These are phyloP conservation scores for Lasioglossum albipes DNA, from an alignment of 1,140 invertebrate genomes.

Conservation along the genomic window DNA sequence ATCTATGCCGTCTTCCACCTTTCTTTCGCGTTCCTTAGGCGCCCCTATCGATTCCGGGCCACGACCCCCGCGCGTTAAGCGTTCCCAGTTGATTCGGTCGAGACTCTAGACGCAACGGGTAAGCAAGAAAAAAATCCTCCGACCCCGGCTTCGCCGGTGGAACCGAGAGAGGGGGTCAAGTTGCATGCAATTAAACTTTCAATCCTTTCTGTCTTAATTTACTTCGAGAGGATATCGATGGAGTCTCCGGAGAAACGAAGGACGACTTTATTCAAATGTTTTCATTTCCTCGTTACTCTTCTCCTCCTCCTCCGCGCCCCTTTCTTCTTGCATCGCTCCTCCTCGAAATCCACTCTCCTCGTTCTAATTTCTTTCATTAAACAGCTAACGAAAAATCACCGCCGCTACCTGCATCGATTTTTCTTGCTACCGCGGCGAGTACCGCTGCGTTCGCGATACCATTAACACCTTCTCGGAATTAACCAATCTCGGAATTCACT, in stretches of 20 bases:
- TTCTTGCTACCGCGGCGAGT: too few relatives aligned
- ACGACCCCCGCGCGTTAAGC: slow-evolving; percentile 13
- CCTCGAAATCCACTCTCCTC: background rate
- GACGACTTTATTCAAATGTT: slow-evolving; percentile 58
- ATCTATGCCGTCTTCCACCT: too few relatives aligned
- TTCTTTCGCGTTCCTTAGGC: background rate
- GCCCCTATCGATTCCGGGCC: background rate
- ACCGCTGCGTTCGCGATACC: background rate
- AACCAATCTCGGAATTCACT: too few relatives aligned
- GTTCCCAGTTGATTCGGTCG: background rate
- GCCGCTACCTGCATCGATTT: too few relatives aligned
- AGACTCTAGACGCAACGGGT: background rate
- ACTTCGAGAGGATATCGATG: slow-evolving; percentile 43
- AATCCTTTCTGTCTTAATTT: slow-evolving; percentile 67
- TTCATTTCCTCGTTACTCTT: slow-evolving; percentile 40
- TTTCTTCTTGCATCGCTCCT: background rate
- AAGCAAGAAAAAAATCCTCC: background rate
- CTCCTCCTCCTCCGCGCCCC: background rate
- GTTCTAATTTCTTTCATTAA: background rate
- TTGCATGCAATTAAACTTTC: slow-evolving; percentile 77
- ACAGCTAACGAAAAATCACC: too few relatives aligned
- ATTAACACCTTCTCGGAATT: too few relatives aligned
- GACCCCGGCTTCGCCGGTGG: too few relatives aligned
- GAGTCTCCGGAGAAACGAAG: slow-evolving; percentile 25
- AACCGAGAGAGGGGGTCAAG: slow-evolving; percentile 34